phyloP scores from a whole-genome alignment of 1,140 invertebrate genomes.

The Drosophila burlai region DNA sequence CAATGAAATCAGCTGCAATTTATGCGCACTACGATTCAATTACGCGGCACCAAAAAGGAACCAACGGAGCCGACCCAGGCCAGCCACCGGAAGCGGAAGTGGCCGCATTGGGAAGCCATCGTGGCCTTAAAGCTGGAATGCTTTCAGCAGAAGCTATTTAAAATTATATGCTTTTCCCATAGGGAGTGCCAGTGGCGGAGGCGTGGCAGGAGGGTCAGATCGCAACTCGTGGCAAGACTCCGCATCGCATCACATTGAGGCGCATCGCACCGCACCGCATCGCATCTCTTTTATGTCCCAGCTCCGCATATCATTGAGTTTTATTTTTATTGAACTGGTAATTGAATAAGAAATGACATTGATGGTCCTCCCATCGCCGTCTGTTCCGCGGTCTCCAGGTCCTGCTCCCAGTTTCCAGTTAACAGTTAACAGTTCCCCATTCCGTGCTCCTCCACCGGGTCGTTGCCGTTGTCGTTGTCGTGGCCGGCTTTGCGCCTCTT shows the following conservation, averaged over 20 bases:
- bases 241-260: constrained; percentile 29
- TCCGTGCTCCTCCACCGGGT: not conserved
- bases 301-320: constrained; percentile 72
- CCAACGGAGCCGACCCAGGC: constrained; percentile 11
- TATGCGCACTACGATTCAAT: constrained; percentile 68
- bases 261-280: constrained; percentile 38
- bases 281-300: constrained; percentile 58
- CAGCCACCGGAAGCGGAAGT: constrained; percentile 58
- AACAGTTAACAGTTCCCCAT: constrained; percentile 8
- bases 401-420: constrained; percentile 10
- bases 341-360: constrained; percentile 79
- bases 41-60: constrained; percentile 34
- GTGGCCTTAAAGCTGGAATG: constrained; percentile 44
- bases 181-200: not conserved
- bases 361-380: constrained; percentile 52
- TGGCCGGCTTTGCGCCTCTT: constrained; percentile 62
- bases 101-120: constrained; percentile 37
- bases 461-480: not conserved
- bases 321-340: constrained; percentile 81
- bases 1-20: constrained; percentile 71
- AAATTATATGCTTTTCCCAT: constrained; percentile 37
- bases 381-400: constrained; percentile 10
- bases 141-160: constrained; percentile 42
- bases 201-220: constrained; percentile 34
- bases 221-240: constrained; percentile 21